Conservation (phyloP, 2,888 invertebrate genomes). For the Zhengitettix transpicula region DNA sequence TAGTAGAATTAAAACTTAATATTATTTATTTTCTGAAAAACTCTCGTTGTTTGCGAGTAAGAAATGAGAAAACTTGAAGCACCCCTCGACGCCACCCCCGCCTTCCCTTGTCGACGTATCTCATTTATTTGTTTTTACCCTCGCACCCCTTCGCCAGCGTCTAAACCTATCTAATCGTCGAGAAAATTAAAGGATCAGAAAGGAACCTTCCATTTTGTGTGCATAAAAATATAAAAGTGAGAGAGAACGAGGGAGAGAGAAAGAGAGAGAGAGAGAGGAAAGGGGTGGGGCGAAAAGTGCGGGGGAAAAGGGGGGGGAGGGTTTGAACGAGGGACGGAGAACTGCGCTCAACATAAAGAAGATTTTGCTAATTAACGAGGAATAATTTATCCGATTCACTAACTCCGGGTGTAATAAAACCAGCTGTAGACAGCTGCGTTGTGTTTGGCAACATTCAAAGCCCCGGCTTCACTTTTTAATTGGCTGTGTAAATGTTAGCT, state of each 20-base stretch:
- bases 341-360: constrained; percentile 3
- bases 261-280: constrained; percentile 1
- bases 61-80: no score
- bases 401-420: constrained; percentile 7
- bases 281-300: not conserved
- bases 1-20: no score
- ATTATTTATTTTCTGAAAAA: no score
- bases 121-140: constrained; percentile 3
- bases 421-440: not conserved
- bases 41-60: no score
- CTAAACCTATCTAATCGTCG: constrained; percentile 9
- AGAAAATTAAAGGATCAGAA: constrained; percentile 9
- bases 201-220: not conserved
- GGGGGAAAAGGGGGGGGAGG: not conserved
- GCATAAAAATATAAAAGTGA: not conserved
- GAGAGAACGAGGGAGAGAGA: no score
- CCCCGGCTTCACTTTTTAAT: not conserved
- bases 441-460: not conserved
- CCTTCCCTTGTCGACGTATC: not conserved
- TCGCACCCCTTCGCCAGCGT: constrained; percentile 1
- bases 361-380: constrained; percentile 8
- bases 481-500: not conserved
- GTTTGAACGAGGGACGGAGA: not conserved
- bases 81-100: not conserved
- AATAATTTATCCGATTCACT: constrained; percentile 8